Percentiles rank a stretch among this genome's conserved stretches.
phyloP scores from a whole-genome alignment of 1,140 invertebrate genomes.

The Drosophila kurseongensis region DNA sequence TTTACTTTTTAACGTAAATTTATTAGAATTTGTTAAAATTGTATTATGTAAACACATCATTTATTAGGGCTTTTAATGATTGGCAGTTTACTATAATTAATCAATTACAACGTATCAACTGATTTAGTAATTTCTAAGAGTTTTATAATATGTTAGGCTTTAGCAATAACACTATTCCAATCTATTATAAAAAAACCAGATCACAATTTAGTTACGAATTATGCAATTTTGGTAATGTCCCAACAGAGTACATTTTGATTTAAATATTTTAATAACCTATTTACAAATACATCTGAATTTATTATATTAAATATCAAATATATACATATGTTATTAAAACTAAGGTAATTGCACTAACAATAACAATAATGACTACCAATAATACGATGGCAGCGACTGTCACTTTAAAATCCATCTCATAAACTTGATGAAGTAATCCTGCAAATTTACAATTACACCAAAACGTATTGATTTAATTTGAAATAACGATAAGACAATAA shows the following conservation, averaged over 20 bases:
- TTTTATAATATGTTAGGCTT: constrained; percentile 14
- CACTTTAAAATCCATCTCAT: constrained; percentile 84
- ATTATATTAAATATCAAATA: constrained; percentile 57
- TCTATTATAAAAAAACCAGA: constrained; percentile 37
- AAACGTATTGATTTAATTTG: constrained; percentile 54
- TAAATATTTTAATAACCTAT: constrained; percentile 37
- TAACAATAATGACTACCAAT: constrained; percentile 54
- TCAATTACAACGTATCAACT: constrained; percentile 32
- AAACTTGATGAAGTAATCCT: constrained; percentile 84
- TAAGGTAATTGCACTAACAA: constrained; percentile 56
- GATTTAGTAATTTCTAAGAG: constrained; percentile 13
- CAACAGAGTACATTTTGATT: constrained; percentile 31
- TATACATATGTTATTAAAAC: constrained; percentile 54
- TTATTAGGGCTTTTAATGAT: constrained; percentile 23
- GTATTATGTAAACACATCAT: constrained; percentile 22
- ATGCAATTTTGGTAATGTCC: constrained; percentile 40
- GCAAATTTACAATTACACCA: constrained; percentile 80
- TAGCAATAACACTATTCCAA: constrained; percentile 29
- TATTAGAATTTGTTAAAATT: constrained; percentile 20
- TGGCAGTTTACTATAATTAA: constrained; percentile 40
- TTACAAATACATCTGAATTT: constrained; percentile 38
- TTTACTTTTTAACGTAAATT: constrained; percentile 22
- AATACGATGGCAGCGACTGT: constrained; percentile 78
- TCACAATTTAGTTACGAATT: constrained; percentile 56
- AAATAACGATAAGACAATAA: constrained; percentile 5